Evolutionary conservation across 2,113 vertebrate genomes (phyloP).

Genomic region (Lathamus discolor): DNA sequence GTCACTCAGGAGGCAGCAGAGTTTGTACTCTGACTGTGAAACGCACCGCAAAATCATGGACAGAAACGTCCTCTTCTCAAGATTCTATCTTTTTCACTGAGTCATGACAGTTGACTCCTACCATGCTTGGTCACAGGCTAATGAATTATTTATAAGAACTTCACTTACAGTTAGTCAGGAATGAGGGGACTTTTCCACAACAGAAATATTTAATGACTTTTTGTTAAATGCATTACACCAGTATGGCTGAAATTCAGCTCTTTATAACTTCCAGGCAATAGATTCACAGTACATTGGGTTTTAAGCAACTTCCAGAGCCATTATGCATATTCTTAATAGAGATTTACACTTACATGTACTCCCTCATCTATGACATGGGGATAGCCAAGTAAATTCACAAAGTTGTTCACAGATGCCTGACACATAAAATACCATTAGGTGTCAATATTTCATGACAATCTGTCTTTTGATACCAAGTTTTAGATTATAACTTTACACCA

Average conservation of each 20-base stretch:
- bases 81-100: neutral
- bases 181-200: neutral
- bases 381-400: neutral
- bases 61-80: neutral
- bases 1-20: neutral
- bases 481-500: neutral
- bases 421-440: neutral
- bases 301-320: neutral
- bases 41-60: neutral
- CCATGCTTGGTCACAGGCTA: neutral
- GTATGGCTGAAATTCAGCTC: neutral
- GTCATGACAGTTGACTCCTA: neutral
- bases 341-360: neutral
- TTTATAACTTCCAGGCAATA: neutral
- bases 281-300: neutral
- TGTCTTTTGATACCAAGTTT: neutral
- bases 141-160: conserved; percentile 13
- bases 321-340: neutral
- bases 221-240: neutral
- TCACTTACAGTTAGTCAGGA: neutral
- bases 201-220: neutral
- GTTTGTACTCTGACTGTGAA: neutral
- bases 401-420: neutral
- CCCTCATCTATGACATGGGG: neutral
- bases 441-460: neutral